Base-by-base conservation (phyloP, 2,797 vertebrate genomes). In the Sarcophilus harrisii region DNA sequence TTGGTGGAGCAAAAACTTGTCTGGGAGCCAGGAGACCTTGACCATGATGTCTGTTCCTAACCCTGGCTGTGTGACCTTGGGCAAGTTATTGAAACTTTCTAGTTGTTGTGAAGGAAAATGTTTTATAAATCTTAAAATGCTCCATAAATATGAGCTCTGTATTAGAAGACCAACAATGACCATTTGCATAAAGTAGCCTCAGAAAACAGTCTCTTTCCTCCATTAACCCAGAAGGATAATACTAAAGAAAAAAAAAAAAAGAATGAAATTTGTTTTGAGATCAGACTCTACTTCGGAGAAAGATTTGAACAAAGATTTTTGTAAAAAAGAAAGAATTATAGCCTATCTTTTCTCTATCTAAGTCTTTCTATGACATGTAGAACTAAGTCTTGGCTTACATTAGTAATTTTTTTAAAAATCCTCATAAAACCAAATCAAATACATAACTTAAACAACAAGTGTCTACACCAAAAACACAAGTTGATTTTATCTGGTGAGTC, bases 271-370 rank as follows among this genome's bases (percentile, higher is more conserved):
- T 90, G 32, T 54, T 96, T 94, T 95, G 45, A 96, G 73, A 96
- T 95, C 54, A 95, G 90, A 95, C 49, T 91, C 57, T 96, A 94
- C 95, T 90, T 32, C 95, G 10, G 87, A 91, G 90, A 92, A 96
- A 95, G 91, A 95, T 60, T 93, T 90, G 94, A 73, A 90, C 28
- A 62, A 73, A 92, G 28, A 62, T 94, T 96, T 93, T 32, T 92
- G 89, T 14, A 91, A 57, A 93, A 97, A 93, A 62, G 90, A 96
- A 97, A 97, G 66, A 96, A 96, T 95, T 96, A 90, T 38, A 91
- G 58, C 93, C 92, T 57, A 30, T 45, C 96, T 21, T n/a, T 58
- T 95, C 90, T 98, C 92, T 58, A 49, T 30, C 90, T 91, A 92
- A 96, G 49, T 4, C 90, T 95, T 95, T 96, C 94, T 90, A 89